A percentile compares a stretch with the other conserved stretches of the same genome.
Conservation (phyloP, 1,140 invertebrate genomes). For the Ceratosolen solmsi region DNA sequence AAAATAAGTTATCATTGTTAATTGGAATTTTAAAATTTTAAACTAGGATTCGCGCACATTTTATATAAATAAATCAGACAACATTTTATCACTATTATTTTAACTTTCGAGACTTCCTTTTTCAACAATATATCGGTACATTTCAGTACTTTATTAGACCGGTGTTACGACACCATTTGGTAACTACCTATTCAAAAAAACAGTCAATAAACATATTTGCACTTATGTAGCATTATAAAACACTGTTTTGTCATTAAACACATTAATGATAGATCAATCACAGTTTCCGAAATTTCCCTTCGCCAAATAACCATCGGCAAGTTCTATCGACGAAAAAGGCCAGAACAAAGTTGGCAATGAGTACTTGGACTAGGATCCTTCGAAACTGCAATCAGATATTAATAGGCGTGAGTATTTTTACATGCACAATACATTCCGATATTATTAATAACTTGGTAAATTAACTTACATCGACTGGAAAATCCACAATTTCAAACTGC, state of each 20-base stretch:
- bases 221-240: constrained; percentile 34
- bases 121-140: constrained; percentile 39
- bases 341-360: constrained; percentile 87
- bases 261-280: constrained; percentile 58
- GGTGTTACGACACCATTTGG: constrained; percentile 42
- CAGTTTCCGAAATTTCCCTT: constrained; percentile 76
- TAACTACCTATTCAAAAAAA: constrained; percentile 47
- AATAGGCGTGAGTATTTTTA: constrained; percentile 28
- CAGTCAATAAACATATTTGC: constrained; percentile 48
- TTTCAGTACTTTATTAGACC: constrained; percentile 22
- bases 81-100: neutral
- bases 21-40: constrained; percentile 15
- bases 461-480: constrained; percentile 85
- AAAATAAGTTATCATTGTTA: neutral
- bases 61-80: constrained; percentile 21
- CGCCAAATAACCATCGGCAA: constrained; percentile 92
- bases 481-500: constrained; percentile 92
- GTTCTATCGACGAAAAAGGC: constrained; percentile 88
- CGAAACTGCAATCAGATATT: constrained; percentile 84
- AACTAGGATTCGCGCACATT: neutral
- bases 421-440: neutral
- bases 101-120: constrained; percentile 18
- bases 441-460: neutral
- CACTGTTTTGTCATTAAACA: constrained; percentile 38
- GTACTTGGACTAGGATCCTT: constrained; percentile 82